Base-by-base conservation (phyloP, 92 coral and sea anemone species). In the Umimayanthus chanpuru region DNA sequence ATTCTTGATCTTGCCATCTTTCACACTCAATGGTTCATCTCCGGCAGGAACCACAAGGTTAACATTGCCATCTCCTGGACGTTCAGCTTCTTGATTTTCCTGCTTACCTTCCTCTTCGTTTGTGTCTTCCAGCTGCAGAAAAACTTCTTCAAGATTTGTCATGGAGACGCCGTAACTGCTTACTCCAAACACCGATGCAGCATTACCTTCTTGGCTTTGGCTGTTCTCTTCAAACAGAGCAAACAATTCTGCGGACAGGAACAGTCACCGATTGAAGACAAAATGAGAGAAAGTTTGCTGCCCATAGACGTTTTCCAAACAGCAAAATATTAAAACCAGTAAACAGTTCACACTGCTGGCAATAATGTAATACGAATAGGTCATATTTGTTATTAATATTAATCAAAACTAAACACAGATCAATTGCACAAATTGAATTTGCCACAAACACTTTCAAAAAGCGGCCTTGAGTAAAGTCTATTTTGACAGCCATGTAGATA, bases 141-240 rank as follows among this genome's bases (percentile, higher is more conserved):
- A 96, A 56, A 96, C 98, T 85, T 96, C 98, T 81, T 96, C 98
- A 20, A 96, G 90, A 12, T 97, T 96, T 90, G 98, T 96, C 98
- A 96, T 96, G 92, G 98, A 94, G 25, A 96, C 98, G 39, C 97
- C 98, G 79, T 96, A 96, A 77, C 98, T 96, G 64, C 91, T 89
- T 56, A 96, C 98, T 0, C 97, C 98, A 8, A 96, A 89, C 43
- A 55, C 76, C 11, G 93, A 82, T 2, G 98, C 98, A 9, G 96
- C 81, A 81, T 92, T 90, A 8, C 76, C 94, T 18, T 92, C 94
- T 26, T 88, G 40, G 77, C 88, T 68, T 21, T 88, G 94, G 86
- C 88, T 93, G 90, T 90, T 88, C n/a, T 91, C 94, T 78, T 96
- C 98, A n/a, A 96, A 87, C 6, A 94, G 71, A 28, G 91, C 80